Percentiles rank a stretch among this genome's conserved stretches.
phyloP scores from a whole-genome alignment of 1,140 invertebrate genomes.

The Drosophila azteca region DNA sequence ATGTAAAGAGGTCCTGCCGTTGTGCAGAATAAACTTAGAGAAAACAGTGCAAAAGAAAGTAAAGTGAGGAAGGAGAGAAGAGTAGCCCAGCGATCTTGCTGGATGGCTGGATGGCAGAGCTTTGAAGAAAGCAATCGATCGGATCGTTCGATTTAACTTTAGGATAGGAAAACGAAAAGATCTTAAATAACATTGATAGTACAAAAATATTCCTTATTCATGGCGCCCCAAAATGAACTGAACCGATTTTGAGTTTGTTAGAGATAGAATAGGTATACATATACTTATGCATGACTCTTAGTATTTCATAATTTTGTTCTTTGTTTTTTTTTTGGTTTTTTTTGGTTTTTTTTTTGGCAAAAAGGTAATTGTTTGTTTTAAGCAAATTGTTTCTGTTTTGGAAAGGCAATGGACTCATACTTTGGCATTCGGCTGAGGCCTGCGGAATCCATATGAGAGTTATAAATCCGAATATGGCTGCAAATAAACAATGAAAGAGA shows the following conservation, averaged over 20 bases:
- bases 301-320: conserved; percentile 22
- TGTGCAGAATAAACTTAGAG: conserved; percentile 6
- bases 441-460: conserved; percentile 83
- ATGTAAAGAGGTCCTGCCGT: conserved; percentile 1
- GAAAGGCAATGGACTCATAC: conserved; percentile 77
- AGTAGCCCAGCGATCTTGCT: background rate
- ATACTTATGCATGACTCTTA: conserved; percentile 72
- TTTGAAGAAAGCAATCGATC: conserved; percentile 11
- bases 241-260: conserved; percentile 39
- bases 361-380: conserved; percentile 64
- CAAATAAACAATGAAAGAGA: conserved; percentile 78
- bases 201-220: conserved; percentile 48
- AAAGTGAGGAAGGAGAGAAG: conserved; percentile 28
- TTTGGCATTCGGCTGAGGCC: conserved; percentile 84
- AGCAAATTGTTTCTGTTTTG: conserved; percentile 54
- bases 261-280: conserved; percentile 64
- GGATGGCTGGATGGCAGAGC: conserved; percentile 29
- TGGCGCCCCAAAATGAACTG: conserved; percentile 35
- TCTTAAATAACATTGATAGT: conserved; percentile 61
- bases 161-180: conserved; percentile 45
- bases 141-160: conserved; percentile 10
- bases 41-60: conserved; percentile 37
- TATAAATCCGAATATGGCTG: conserved; percentile 83
- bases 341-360: conserved; percentile 44
- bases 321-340: conserved; percentile 23